Conservation (phyloP, 1,140 invertebrate genomes). For the Drosophila carrolli region DNA sequence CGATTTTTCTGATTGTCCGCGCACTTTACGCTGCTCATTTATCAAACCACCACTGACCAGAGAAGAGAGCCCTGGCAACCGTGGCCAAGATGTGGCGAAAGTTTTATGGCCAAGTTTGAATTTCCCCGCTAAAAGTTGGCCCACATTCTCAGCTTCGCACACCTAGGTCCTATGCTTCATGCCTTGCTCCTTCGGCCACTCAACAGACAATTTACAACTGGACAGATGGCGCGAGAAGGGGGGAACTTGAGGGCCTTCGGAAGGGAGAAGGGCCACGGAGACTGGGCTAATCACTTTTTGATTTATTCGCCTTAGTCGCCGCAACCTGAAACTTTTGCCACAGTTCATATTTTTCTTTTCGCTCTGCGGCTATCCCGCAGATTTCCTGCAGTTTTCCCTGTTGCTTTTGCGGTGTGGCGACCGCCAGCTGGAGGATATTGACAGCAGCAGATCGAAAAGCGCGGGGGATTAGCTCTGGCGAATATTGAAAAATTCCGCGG, state of each 20-base stretch:
- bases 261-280: constrained; percentile 8
- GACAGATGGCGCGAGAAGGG: constrained; percentile 43
- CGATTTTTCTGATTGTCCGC: constrained; percentile 78
- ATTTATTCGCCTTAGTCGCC: constrained; percentile 68
- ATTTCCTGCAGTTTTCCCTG: constrained; percentile 31
- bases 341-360: constrained; percentile 67
- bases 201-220: constrained; percentile 79
- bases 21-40: constrained; percentile 70
- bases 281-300: constrained; percentile 76
- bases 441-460: constrained; percentile 26
- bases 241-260: not conserved
- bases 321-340: constrained; percentile 59
- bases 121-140: constrained; percentile 50
- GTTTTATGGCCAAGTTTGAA: constrained; percentile 81
- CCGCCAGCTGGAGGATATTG: constrained; percentile 47
- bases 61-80: constrained; percentile 18
- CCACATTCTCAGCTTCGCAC: constrained; percentile 56
- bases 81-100: constrained; percentile 61
- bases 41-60: constrained; percentile 65
- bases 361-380: constrained; percentile 42
- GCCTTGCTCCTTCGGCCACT: constrained; percentile 46
- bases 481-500: constrained; percentile 53
- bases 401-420: constrained; percentile 29
- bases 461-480: constrained; percentile 33
- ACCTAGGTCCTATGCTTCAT: constrained; percentile 37